Evolutionary conservation across 92 coral and sea anemone species (phyloP).

Genomic region (Isaurus tuberculatus): DNA sequence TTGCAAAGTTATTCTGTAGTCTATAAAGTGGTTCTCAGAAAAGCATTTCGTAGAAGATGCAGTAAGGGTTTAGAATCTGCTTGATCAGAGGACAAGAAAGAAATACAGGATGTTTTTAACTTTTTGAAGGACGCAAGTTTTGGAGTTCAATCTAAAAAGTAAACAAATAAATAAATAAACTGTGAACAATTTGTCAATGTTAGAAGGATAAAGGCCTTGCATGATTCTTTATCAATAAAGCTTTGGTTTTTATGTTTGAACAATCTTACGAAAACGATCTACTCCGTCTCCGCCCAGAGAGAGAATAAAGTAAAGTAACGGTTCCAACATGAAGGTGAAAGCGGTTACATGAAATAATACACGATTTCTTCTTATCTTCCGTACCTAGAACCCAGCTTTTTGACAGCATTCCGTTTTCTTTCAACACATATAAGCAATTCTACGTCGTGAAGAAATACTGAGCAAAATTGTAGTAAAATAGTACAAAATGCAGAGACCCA

Average conservation of each 20-base stretch:
- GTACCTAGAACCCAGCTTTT: neutral
- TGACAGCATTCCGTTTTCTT: slow-evolving; percentile 10
- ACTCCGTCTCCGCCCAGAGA: too few species aligned
- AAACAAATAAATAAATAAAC: too few species aligned
- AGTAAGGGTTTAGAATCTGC: too few species aligned
- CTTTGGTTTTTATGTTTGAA: too few species aligned
- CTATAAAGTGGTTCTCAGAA: neutral
- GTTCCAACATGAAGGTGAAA: neutral
- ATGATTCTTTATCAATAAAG: too few species aligned
- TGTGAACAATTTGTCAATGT: too few species aligned
- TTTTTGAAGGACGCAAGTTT: too few species aligned
- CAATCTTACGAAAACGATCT: too few species aligned
- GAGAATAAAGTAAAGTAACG: too few species aligned
- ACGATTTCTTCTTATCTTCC: neutral
- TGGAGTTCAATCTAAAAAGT: too few species aligned
- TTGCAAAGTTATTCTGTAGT: too few species aligned
- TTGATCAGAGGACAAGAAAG: neutral
- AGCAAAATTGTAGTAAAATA: neutral
- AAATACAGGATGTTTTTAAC: neutral
- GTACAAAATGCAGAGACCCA: neutral
- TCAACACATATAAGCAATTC: neutral
- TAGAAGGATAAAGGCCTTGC: too few species aligned
- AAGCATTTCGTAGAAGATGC: neutral
- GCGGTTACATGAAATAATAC: neutral
- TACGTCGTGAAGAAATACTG: neutral